Evolutionary conservation across 2,113 vertebrate species (phyloP).

Genomic region (Zingel zingel): DNA sequence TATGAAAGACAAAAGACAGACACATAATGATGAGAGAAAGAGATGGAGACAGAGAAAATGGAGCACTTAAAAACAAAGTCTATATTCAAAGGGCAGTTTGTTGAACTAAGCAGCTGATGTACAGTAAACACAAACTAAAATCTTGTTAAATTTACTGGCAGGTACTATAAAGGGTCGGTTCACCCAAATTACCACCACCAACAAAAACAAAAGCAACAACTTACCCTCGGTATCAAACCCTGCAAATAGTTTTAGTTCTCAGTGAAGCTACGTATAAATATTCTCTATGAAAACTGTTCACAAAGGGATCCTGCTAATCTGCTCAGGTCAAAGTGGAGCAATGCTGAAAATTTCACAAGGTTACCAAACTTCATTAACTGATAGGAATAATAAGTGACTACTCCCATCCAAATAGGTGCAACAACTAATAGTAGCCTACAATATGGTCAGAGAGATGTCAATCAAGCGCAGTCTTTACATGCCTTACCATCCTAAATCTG

Average conservation of each 20-base stretch:
- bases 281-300: not conserved
- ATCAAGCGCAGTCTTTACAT: not conserved
- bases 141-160: not conserved
- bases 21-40: constrained; percentile 64
- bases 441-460: too few relatives aligned
- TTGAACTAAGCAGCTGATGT: constrained; percentile 5
- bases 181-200: not conserved
- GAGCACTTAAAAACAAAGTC: not conserved
- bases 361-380: not conserved
- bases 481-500: not conserved
- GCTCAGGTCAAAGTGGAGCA: not conserved
- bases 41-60: constrained; percentile 35
- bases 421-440: too few relatives aligned
- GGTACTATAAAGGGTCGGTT: not conserved
- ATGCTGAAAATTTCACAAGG: not conserved
- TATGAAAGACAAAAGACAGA: constrained; percentile 13
- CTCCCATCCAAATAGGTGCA: too few relatives aligned
- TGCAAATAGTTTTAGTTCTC: not conserved
- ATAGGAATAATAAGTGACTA: not conserved
- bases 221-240: too few relatives aligned
- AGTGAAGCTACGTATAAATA: not conserved
- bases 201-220: not conserved
- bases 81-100: constrained; percentile 22
- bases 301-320: not conserved
- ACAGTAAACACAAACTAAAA: not conserved